Conservation (phyloP, 2,113 vertebrate genomes). For the Hemichromis elongatus region DNA sequence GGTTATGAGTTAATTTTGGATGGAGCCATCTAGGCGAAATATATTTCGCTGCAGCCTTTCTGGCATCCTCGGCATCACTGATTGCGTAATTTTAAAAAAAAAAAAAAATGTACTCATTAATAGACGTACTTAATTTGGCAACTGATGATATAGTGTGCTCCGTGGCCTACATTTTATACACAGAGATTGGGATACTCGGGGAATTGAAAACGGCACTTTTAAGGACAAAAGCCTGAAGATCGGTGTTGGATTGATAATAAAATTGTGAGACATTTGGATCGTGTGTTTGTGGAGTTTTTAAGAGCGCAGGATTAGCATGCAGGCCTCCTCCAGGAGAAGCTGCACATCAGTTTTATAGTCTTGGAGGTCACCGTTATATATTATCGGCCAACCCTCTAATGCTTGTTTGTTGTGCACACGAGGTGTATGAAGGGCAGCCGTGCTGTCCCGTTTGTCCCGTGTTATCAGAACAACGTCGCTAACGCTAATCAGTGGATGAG, state of each 20-base stretch:
- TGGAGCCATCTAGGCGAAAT: conserved; percentile 30
- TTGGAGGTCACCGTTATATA: not conserved
- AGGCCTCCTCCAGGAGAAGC: not conserved
- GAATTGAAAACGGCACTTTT: conserved; percentile 7
- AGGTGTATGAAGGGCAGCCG: not conserved
- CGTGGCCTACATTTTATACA: conserved; percentile 56
- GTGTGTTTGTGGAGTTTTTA: not conserved
- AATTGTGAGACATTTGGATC: conserved; percentile 5
- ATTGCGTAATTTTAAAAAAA: conserved; percentile 2
- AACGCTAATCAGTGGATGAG: not conserved
- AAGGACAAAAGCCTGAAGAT: not conserved
- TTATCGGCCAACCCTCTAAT: not conserved
- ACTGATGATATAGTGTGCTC: conserved; percentile 30
- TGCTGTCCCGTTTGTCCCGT: not conserved
- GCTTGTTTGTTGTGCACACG: not conserved
- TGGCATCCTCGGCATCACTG: conserved; percentile 17
- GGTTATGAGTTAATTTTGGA: conserved; percentile 55
- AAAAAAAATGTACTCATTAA: conserved; percentile 37
- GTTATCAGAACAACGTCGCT: not conserved
- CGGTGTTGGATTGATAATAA: not conserved
- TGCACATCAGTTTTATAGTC: not conserved
- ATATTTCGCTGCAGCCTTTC: conserved; percentile 25
- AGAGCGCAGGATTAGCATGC: conserved; percentile 15
- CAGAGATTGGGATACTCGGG: not conserved
- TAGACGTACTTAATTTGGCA: conserved; percentile 55